phyloP scores from a whole-genome alignment of 2,113 vertebrate species.

The Myrmophylax atrothorax region DNA sequence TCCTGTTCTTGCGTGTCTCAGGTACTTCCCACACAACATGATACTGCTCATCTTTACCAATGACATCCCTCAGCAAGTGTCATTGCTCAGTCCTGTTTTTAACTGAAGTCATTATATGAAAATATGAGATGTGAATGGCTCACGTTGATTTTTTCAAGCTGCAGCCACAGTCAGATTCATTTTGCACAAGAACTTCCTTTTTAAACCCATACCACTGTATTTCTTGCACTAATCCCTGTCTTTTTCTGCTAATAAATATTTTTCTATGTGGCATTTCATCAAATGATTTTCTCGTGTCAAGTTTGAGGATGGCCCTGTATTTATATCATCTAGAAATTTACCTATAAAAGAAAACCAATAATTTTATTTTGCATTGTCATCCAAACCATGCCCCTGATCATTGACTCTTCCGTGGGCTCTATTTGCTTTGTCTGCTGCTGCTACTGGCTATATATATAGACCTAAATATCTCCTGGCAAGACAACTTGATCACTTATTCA shows the following conservation, averaged over 20 bases:
- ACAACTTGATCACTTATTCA: background rate
- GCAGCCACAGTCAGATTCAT: fast-evolving
- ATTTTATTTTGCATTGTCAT: background rate
- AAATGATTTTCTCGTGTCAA: background rate
- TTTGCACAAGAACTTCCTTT: background rate
- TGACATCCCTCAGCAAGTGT: background rate
- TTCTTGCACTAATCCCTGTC: background rate
- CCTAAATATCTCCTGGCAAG: background rate
- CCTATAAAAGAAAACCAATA: background rate
- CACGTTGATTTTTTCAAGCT: background rate
- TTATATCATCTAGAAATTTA: background rate
- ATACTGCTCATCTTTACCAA: background rate
- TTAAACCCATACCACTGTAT: background rate
- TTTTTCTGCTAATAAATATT: background rate
- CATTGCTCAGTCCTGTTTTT: background rate
- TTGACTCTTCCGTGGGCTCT: background rate
- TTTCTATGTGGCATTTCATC: background rate
- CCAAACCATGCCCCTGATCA: fast-evolving
- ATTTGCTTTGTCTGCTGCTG: background rate
- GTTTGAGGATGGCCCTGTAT: background rate
- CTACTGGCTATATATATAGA: background rate
- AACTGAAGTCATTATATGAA: background rate
- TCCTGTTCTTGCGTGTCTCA: background rate
- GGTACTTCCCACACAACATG: background rate
- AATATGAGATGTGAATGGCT: background rate